Evolutionary conservation across 2,797 vertebrate genomes (phyloP).

Genomic region (Mionectes olivaceus): DNA sequence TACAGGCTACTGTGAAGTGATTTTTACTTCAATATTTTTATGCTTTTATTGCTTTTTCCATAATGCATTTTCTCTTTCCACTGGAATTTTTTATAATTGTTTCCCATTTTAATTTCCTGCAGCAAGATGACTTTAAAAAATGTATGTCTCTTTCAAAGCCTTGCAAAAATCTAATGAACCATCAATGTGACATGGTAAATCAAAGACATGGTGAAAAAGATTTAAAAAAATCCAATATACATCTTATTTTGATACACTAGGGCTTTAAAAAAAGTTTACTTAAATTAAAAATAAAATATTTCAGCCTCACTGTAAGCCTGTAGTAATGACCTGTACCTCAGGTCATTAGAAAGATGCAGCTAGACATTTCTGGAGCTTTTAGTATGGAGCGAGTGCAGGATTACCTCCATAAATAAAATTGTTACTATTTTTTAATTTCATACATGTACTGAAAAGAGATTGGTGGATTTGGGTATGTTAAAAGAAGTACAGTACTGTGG

Average conservation of each 20-base stretch:
- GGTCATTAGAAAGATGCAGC: background rate
- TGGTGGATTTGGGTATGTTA: background rate
- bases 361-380: background rate
- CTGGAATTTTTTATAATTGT: conserved; percentile 77
- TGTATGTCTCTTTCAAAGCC: conserved; percentile 52
- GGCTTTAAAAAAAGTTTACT: background rate
- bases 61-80: conserved; percentile 74
- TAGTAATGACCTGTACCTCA: background rate
- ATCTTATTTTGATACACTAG: background rate
- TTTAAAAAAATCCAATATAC: background rate
- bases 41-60: conserved; percentile 75
- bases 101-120: conserved; percentile 77
- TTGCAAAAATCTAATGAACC: conserved; percentile 61
- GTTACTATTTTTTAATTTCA: background rate
- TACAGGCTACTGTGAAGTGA: conserved; percentile 71
- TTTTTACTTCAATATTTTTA: conserved; percentile 72
- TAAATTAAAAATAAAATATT: background rate
- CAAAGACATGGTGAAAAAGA: conserved; percentile 29
- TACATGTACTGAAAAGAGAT: background rate
- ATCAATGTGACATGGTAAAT: conserved; percentile 47
- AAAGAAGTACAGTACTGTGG: background rate
- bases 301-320: background rate
- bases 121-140: conserved; percentile 74
- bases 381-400: background rate
- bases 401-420: background rate